Percentiles rank a stretch among this genome's conserved stretches.
Conservation (phyloP, 2,113 vertebrate species). For the Meles meles region DNA sequence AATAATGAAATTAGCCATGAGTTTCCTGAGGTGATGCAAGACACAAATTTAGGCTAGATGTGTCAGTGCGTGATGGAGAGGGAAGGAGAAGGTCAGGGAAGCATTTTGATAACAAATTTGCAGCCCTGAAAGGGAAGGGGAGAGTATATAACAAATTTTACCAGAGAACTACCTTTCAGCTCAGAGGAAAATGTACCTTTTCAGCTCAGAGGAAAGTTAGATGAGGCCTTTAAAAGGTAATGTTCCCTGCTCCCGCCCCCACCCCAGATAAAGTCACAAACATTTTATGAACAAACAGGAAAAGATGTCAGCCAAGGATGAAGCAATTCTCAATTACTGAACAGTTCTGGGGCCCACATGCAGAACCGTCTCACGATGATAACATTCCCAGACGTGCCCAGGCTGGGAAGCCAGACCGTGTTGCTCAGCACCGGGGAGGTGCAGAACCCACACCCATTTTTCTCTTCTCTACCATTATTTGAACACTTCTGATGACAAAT, state of each 20-base stretch:
- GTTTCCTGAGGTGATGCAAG: conserved; percentile 97
- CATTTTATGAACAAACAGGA: background rate
- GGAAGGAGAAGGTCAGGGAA: conserved; percentile 84
- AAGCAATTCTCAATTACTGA: background rate
- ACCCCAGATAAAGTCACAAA: background rate
- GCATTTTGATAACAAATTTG: conserved; percentile 61
- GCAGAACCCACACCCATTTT: too few relatives aligned
- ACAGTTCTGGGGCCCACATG: background rate
- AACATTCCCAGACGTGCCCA: background rate
- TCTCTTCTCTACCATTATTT: background rate
- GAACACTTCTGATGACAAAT: background rate
- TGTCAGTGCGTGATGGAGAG: conserved; percentile 83
- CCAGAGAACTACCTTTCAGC: background rate
- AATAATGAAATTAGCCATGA: conserved; percentile 99
- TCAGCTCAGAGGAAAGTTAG: background rate
- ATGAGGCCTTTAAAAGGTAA: conserved; percentile 20
- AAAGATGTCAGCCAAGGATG: background rate
- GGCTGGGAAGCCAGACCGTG: background rate
- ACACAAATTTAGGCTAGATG: conserved; percentile 86
- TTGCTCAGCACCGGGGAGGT: background rate
- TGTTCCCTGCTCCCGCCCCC: background rate
- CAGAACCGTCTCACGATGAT: background rate
- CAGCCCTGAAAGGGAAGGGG: conserved; percentile 67
- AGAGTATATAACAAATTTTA: background rate
- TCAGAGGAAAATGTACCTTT: background rate